Evolutionary conservation across 2,113 vertebrate species (phyloP).

Genomic region (Pseudorectes ferrugineus): DNA sequence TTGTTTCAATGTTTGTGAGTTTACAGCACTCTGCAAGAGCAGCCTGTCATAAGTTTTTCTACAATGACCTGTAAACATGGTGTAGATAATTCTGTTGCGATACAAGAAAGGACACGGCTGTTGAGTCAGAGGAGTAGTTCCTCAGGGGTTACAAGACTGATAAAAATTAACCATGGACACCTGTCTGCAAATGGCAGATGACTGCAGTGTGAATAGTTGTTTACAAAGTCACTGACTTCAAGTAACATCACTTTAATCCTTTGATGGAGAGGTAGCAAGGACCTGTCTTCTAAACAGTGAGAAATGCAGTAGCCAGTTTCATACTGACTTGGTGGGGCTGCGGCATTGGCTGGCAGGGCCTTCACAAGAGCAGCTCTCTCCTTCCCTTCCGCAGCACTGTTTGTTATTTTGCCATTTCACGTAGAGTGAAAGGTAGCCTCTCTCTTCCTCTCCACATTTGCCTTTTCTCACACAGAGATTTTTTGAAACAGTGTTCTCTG

Average conservation of each 20-base stretch:
- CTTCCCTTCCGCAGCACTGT: neutral
- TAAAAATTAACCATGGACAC: neutral
- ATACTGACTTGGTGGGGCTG: neutral
- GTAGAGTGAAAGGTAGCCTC: fast-evolving
- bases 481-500: neutral
- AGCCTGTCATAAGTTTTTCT: neutral
- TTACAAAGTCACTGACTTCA: neutral
- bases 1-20: neutral
- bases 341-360: neutral
- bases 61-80: neutral
- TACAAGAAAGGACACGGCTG: neutral
- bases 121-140: neutral
- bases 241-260: neutral
- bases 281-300: neutral
- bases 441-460: neutral
- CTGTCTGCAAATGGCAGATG: neutral
- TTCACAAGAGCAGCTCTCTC: neutral
- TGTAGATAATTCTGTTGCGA: fast-evolving
- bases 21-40: neutral
- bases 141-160: neutral
- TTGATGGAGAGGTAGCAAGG: neutral
- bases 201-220: neutral
- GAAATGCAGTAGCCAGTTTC: neutral
- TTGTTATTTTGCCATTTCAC: neutral
- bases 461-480: neutral